Evolutionary conservation across 2,797 vertebrate genomes (phyloP).

Genomic region (Australoheros facetus): DNA sequence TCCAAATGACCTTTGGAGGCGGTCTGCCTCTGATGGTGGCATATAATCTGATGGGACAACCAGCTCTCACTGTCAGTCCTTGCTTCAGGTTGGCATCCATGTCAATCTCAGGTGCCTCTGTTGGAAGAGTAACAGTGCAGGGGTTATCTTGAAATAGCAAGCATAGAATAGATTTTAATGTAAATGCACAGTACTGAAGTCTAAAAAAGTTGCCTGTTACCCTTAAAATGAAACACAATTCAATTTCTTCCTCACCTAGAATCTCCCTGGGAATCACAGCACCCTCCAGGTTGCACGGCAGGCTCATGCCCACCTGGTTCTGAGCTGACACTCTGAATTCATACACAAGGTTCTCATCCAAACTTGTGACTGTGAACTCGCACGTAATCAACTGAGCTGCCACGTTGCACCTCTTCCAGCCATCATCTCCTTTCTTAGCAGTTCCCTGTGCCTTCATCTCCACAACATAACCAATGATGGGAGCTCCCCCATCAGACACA

Average conservation of each 20-base stretch:
- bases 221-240: background rate
- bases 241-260: conserved; percentile 83
- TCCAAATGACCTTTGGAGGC: conserved; percentile 92
- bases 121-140: conserved; percentile 45
- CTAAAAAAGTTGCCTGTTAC: background rate
- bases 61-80: conserved; percentile 91
- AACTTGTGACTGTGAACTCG: conserved; percentile 91
- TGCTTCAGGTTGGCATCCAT: conserved; percentile 94
- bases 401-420: conserved; percentile 96
- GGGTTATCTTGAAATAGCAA: background rate
- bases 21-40: conserved; percentile 95
- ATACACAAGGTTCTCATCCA: conserved; percentile 90
- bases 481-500: conserved; percentile 93
- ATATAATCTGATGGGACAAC: conserved; percentile 95
- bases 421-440: conserved; percentile 88
- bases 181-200: background rate
- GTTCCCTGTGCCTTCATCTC: conserved; percentile 88
- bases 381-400: conserved; percentile 92
- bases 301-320: conserved; percentile 96
- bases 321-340: conserved; percentile 97
- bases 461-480: conserved; percentile 95
- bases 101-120: conserved; percentile 94
- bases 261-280: conserved; percentile 93
- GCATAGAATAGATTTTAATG: background rate
- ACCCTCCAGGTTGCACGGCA: conserved; percentile 90